Evolutionary conservation across 1,140 invertebrate species (phyloP).

Genomic region (Neodiprion pinetum): DNA sequence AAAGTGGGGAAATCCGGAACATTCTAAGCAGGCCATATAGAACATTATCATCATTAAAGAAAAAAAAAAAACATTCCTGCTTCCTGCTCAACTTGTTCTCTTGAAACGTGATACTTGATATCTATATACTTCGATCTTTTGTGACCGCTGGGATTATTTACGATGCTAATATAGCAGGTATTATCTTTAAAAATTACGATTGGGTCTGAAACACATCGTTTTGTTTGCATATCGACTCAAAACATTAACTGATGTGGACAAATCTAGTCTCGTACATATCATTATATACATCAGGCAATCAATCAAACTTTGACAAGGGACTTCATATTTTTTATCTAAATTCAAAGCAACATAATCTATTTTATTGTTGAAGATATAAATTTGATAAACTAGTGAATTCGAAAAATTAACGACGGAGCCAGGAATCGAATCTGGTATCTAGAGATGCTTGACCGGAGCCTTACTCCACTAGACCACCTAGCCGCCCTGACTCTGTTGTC

Average conservation of each 20-base stretch:
- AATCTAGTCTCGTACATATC: conserved; percentile 14
- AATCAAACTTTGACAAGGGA: conserved; percentile 17
- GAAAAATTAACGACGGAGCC: too few relatives aligned
- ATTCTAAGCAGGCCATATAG: conserved; percentile 1
- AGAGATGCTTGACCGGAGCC: too few relatives aligned
- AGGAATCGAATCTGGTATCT: too few relatives aligned
- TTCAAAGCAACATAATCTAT: conserved; percentile 11
- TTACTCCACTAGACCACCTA: too few relatives aligned
- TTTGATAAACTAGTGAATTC: too few relatives aligned
- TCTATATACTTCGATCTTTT: conserved; percentile 38
- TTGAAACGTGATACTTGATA: conserved; percentile 35
- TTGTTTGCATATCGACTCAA: conserved; percentile 13
- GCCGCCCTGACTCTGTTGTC: too few relatives aligned
- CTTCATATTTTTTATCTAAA: conserved; percentile 6
- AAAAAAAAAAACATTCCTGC: conserved; percentile 1
- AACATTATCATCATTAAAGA: not conserved
- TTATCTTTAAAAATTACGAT: conserved; percentile 32
- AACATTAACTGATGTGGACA: conserved; percentile 9
- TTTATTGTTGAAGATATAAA: too few relatives aligned
- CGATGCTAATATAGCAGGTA: conserved; percentile 31
- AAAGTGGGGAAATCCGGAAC: conserved; percentile 8
- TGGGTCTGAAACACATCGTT: not conserved
- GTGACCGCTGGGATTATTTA: conserved; percentile 30
- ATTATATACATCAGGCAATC: conserved; percentile 20
- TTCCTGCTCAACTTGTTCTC: conserved; percentile 30